Conservation (phyloP, 2,888 invertebrate species). For the Trichogramma evanescens region DNA sequence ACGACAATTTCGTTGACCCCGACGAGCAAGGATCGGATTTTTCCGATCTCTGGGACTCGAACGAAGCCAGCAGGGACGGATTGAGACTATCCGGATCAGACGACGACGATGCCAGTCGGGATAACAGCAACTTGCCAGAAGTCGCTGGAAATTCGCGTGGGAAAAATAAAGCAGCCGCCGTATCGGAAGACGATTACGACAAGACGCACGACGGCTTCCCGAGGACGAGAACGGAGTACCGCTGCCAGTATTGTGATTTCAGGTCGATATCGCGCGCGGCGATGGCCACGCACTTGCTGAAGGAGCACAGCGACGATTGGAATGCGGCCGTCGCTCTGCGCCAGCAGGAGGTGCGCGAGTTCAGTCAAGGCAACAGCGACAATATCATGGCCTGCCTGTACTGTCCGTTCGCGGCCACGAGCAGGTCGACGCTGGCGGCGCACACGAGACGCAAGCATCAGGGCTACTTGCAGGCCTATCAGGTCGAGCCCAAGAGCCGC, state of each 20-base stretch:
- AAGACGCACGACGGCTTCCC: background rate
- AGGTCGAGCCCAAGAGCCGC: background rate
- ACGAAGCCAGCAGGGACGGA: too few species aligned
- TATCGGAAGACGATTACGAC: too few species aligned
- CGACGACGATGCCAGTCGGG: too few species aligned
- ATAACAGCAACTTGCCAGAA: too few species aligned
- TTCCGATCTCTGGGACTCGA: too few species aligned
- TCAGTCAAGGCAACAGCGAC: background rate
- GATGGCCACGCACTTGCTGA: conserved; percentile 5
- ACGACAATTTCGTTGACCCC: too few species aligned
- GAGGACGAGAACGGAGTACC: background rate
- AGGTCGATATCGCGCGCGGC: background rate
- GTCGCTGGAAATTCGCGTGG: too few species aligned
- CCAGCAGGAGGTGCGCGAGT: background rate
- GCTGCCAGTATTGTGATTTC: conserved; percentile 14
- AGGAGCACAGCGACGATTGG: conserved; percentile 4
- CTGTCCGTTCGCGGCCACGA: conserved; percentile 24
- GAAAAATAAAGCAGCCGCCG: too few species aligned
- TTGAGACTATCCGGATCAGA: too few species aligned
- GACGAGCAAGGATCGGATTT: too few species aligned
- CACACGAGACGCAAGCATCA: conserved; percentile 24
- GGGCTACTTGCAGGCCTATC: background rate
- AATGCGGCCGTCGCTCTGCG: background rate
- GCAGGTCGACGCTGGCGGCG: conserved; percentile 21
- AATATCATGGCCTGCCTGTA: background rate